Percentiles rank a stretch among this genome's conserved stretches.
Evolutionary conservation across 2,113 vertebrate genomes (phyloP).

Genomic region (Cacatua alba): DNA sequence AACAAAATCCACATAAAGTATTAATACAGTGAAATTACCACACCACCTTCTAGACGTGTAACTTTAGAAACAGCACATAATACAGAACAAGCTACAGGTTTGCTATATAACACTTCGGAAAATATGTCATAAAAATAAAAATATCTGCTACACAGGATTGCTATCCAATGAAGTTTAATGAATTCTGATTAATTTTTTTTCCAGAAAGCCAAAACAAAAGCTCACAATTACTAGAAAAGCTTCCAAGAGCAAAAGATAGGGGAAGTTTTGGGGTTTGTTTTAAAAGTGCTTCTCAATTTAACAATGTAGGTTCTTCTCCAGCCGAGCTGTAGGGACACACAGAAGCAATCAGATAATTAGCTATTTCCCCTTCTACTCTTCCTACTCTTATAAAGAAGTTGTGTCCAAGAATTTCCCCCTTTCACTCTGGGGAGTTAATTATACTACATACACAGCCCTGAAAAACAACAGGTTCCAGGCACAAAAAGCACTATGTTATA

Average conservation of each 20-base stretch:
- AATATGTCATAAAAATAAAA: background rate
- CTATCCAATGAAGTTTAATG: background rate
- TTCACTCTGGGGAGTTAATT: background rate
- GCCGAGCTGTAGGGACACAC: background rate
- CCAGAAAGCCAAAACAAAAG: background rate
- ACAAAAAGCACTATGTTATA: background rate
- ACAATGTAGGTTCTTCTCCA: background rate
- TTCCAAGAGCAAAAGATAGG: background rate
- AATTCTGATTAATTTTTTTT: background rate
- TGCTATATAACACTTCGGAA: background rate
- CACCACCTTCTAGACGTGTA: background rate
- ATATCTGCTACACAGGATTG: background rate
- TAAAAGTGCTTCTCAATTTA: background rate
- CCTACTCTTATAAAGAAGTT: background rate
- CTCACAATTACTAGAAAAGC: background rate
- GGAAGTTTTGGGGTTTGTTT: background rate
- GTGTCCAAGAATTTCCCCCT: background rate
- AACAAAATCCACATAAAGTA: background rate
- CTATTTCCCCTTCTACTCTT: background rate
- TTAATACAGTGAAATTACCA: background rate
- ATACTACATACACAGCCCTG: background rate
- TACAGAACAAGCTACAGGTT: background rate
- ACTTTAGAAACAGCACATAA: background rate
- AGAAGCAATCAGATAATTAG: background rate
- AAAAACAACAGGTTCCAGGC: background rate